These are phyloP conservation scores for Chrysochloris asiatica DNA, from an alignment of 2,113 vertebrate genomes.

Conservation along the genomic window DNA sequence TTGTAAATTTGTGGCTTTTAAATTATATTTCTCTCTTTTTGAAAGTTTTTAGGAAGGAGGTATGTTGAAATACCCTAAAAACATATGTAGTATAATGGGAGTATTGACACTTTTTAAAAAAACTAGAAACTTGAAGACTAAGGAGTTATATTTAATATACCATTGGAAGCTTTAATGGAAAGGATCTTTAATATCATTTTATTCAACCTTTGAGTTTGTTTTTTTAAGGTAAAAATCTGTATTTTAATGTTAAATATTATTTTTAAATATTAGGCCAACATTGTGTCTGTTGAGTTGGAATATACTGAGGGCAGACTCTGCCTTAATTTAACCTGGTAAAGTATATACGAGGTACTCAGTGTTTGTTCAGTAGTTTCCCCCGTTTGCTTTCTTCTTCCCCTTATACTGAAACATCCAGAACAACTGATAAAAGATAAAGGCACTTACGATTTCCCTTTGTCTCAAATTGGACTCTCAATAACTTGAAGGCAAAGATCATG, in stretches of 20 bases:
- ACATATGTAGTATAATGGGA: background rate
- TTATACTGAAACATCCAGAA: too few species aligned
- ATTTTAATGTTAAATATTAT: conserved; percentile 33
- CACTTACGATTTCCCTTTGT: too few species aligned
- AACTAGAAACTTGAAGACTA: background rate
- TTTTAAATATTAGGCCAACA: conserved; percentile 31
- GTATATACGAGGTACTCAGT: background rate
- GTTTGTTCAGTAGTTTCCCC: background rate
- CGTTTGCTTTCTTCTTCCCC: background rate
- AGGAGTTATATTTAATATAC: background rate
- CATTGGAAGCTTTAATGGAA: background rate
- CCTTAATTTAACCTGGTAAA: conserved; percentile 18
- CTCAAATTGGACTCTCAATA: too few species aligned
- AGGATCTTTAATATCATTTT: background rate
- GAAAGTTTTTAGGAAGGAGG: background rate
- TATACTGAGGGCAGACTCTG: conserved; percentile 1
- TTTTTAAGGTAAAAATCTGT: background rate
- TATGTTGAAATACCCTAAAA: background rate
- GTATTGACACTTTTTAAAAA: background rate
- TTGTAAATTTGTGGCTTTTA: background rate
- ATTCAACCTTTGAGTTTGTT: background rate
- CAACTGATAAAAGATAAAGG: too few species aligned
- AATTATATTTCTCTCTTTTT: background rate
- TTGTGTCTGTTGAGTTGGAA: background rate
- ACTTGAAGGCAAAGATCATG: too few species aligned